Percentiles rank a stretch among this genome's conserved stretches.
These are phyloP conservation scores for Chaenodraco wilsoni DNA, from an alignment of 2,797 vertebrate species.

Conservation along the genomic window DNA sequence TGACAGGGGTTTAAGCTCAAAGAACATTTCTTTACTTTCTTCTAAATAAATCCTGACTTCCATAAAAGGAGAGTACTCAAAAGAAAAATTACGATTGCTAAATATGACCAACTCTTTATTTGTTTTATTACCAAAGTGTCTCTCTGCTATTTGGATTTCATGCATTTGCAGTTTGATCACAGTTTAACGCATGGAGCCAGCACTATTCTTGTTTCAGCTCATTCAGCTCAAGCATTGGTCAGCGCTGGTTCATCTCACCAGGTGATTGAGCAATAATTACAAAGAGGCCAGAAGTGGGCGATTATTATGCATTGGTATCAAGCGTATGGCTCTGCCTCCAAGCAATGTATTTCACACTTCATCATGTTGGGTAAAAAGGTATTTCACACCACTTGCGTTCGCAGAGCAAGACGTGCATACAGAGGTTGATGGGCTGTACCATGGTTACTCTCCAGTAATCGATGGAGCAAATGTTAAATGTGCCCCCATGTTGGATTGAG, in stretches of 20 bases:
- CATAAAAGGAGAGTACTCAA: background rate
- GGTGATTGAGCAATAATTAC: constrained; percentile 73
- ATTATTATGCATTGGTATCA: constrained; percentile 79
- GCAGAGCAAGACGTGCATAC: constrained; percentile 63
- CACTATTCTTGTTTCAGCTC: constrained; percentile 31
- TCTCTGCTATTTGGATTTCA: constrained; percentile 27
- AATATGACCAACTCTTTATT: constrained; percentile 3
- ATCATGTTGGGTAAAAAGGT: constrained; percentile 74
- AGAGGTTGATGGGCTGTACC: constrained; percentile 70
- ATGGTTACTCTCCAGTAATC: constrained; percentile 48
- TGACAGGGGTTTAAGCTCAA: background rate
- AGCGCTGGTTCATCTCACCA: constrained; percentile 66
- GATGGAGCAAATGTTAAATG: constrained; percentile 50
- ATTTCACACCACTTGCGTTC: constrained; percentile 78
- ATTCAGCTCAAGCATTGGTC: constrained; percentile 53
- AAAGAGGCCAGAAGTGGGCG: constrained; percentile 61
- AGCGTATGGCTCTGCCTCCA: constrained; percentile 64
- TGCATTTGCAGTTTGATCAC: constrained; percentile 40
- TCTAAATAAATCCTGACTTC: background rate
- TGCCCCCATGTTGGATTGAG: background rate
- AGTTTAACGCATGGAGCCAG: constrained; percentile 46
- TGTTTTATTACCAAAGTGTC: constrained; percentile 17
- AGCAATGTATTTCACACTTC: constrained; percentile 80
- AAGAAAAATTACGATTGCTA: background rate
- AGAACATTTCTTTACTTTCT: background rate